Evolutionary conservation across 2,888 invertebrate genomes (phyloP), one percentile per base, ranked within the genome.

Genomic region (Euplexia lucipara): DNA sequence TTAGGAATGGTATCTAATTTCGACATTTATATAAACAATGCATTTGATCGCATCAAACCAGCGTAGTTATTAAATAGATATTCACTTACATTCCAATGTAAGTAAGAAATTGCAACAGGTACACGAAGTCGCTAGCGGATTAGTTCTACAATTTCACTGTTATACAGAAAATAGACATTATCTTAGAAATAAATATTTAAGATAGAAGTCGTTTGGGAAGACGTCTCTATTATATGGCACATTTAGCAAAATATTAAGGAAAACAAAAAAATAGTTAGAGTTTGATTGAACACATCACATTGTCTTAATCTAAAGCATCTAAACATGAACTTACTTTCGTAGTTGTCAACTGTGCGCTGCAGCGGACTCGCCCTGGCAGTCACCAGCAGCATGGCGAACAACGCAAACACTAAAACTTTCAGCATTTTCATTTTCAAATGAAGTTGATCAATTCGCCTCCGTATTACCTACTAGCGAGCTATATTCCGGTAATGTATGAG

Each of bases 311-410:
- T 61, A 35, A 9, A 20, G 34, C 34, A 35, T 10, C 5, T 34
- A 20, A n/a, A 2, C 32, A 41, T 35, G 34, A 20, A 56, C 58
- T 83, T 83, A 91, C 91, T 78, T 81, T 83, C 64, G 12, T 79
- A 16, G 3, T 67, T 6, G n/a, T 47, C 69, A 9, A 69, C 41
- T 34, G 70, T 74, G 7, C 68, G 69, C 8, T 79, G 72, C 34
- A 85, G 16, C 10, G 89, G 91, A 35, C 34, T 84, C 0, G 83
- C 80, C 14, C 76, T 74, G 20, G 85, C 85, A 48, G 85, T 59
- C 68, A 86, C 79, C 47, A 86, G 58, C 41, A 90, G 53, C 54
- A 91, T 51, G 62, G 88, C 81, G 66, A 86, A 61, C 12, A 90
- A 67, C 44, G 80, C 63, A 47, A 90, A 60, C 82, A 91, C 85